These are phyloP conservation scores for Melinaea menophilus DNA, from an alignment of 2,888 invertebrate species.

Conservation along the genomic window DNA sequence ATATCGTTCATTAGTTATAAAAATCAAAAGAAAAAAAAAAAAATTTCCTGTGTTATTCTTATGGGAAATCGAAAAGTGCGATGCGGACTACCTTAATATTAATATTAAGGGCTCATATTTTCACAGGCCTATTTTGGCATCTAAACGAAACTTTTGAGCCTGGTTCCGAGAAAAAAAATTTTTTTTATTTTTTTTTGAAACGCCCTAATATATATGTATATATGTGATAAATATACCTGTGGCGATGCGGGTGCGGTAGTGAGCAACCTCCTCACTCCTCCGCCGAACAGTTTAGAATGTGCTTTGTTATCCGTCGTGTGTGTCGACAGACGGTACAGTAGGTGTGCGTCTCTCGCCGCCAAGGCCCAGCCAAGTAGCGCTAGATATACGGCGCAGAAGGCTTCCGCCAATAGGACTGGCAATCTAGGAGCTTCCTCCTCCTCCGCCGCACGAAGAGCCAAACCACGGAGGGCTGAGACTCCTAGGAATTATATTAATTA, in stretches of 20 bases:
- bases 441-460: constrained; percentile 95
- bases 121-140: too few species aligned
- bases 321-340: constrained; percentile 91
- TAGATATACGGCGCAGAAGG: constrained; percentile 95
- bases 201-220: too few species aligned
- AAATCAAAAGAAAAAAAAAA: too few species aligned
- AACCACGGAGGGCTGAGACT: constrained; percentile 93
- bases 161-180: too few species aligned
- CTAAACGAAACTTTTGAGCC: too few species aligned
- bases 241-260: constrained; percentile 83
- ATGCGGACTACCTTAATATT: too few species aligned
- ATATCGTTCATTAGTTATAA: too few species aligned
- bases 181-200: too few species aligned
- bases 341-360: constrained; percentile 94
- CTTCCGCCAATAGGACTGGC: constrained; percentile 93
- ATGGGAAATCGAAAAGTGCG: too few species aligned
- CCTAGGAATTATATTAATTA: constrained; percentile 57
- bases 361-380: constrained; percentile 95
- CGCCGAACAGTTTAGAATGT: constrained; percentile 92
- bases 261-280: constrained; percentile 91
- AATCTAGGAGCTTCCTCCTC: constrained; percentile 95
- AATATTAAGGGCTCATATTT: too few species aligned
- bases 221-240: constrained; percentile 44
- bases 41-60: too few species aligned
- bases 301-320: constrained; percentile 87